phyloP scores from a whole-genome alignment of 2,888 invertebrate genomes.

The Amphipyra tragopoginis region DNA sequence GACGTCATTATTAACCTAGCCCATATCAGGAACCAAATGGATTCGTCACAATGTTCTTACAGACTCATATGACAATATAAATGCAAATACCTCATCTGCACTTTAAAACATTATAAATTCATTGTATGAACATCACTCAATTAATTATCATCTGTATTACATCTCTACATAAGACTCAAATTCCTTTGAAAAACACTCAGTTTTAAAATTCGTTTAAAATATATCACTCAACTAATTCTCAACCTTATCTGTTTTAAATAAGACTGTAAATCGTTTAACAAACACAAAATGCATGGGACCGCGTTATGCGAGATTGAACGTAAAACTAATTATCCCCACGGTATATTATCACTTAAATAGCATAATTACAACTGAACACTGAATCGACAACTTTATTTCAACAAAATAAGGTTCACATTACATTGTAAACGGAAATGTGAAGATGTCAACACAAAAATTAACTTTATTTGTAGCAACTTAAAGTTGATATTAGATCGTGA shows the following conservation, averaged over 20 bases:
- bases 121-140: conserved; percentile 3
- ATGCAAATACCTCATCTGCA: conserved; percentile 35
- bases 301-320: conserved; percentile 44
- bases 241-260: background rate
- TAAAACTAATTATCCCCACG: conserved; percentile 51
- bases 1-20: no score
- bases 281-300: conserved; percentile 24
- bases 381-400: background rate
- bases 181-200: background rate
- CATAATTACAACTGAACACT: conserved; percentile 22
- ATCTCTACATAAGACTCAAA: background rate
- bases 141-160: conserved; percentile 2
- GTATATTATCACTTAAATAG: conserved; percentile 49
- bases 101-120: conserved; percentile 34
- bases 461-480: rapidly evolving
- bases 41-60: no score
- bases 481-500: background rate
- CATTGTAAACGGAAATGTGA: background rate
- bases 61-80: conserved; percentile 4
- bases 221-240: background rate
- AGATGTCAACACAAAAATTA: background rate
- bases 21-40: no score
- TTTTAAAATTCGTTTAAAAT: conserved; percentile 29
- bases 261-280: conserved; percentile 8
- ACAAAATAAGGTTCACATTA: conserved; percentile 9